A percentile compares a stretch with the other conserved stretches of the same genome.
phyloP scores from a whole-genome alignment of 2,888 invertebrate species.

The Drosophila algonquin region DNA sequence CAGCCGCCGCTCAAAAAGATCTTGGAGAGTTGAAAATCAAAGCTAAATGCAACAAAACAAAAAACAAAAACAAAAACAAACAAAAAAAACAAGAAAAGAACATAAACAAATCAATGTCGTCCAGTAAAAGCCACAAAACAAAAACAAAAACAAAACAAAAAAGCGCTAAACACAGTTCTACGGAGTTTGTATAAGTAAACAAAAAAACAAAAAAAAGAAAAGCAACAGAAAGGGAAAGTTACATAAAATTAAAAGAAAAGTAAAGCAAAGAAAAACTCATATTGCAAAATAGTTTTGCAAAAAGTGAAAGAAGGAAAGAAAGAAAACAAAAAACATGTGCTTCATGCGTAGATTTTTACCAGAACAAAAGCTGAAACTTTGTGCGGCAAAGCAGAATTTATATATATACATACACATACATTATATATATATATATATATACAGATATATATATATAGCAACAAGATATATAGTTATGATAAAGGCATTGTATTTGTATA shows the following conservation, averaged over 20 bases:
- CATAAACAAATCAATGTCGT: conserved; percentile 81
- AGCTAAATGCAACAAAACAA: conserved; percentile 60
- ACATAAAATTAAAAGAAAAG: conserved; percentile 49
- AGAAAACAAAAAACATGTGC: conserved; percentile 56
- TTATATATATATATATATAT: conserved; percentile 26
- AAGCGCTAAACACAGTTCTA: conserved; percentile 57
- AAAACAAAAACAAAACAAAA: conserved; percentile 47
- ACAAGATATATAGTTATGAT: conserved; percentile 65
- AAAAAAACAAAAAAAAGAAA: conserved; percentile 44
- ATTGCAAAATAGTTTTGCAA: conserved; percentile 71
- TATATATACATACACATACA: conserved; percentile 54
- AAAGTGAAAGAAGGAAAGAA: conserved; percentile 22
- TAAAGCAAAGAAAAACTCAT: conserved; percentile 36
- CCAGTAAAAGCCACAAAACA: conserved; percentile 75
- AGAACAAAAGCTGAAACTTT: conserved; percentile 72
- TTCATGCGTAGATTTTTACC: conserved; percentile 77
- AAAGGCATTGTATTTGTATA: conserved; percentile 75
- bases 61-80: conserved; percentile 73
- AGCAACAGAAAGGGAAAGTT: background rate
- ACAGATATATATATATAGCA: conserved; percentile 38
- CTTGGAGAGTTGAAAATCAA: conserved; percentile 73
- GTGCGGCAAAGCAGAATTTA: conserved; percentile 78
- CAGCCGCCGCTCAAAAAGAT: conserved; percentile 68
- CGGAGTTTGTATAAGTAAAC: conserved; percentile 51
- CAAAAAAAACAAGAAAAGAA: conserved; percentile 63